Conservation (phyloP, 2,113 vertebrate species). For the Esox niger region DNA sequence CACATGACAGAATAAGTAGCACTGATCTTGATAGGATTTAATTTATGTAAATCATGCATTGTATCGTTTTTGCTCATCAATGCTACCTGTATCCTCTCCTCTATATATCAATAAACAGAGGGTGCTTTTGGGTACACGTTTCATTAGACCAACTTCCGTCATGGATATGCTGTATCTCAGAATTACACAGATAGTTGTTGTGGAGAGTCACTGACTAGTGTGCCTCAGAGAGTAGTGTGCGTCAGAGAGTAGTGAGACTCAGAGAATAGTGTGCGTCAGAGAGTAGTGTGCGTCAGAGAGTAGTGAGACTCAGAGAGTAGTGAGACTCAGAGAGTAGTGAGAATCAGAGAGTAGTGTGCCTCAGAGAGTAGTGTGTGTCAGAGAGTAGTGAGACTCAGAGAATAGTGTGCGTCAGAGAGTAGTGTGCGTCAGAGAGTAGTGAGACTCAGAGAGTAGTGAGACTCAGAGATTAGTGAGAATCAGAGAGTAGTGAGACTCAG, state of each 20-base stretch:
- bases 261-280: not conserved
- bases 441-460: too few relatives aligned
- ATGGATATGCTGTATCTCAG: not conserved
- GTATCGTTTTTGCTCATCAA: too few relatives aligned
- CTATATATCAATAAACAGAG: constrained; percentile 1
- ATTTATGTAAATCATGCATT: not conserved
- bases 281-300: not conserved
- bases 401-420: not conserved
- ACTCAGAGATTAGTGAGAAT: too few relatives aligned
- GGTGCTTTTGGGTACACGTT: not conserved
- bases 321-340: not conserved
- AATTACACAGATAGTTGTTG: too few relatives aligned
- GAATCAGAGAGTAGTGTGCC: too few relatives aligned
- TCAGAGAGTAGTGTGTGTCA: too few relatives aligned
- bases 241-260: not conserved
- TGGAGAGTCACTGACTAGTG: too few relatives aligned
- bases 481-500: not conserved
- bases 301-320: not conserved
- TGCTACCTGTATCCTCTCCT: too few relatives aligned
- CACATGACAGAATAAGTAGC: constrained; percentile 47
- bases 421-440: not conserved
- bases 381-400: not conserved
- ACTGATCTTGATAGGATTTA: constrained; percentile 26
- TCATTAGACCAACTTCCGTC: too few relatives aligned
- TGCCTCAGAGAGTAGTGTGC: too few relatives aligned